Evolutionary conservation across 1,140 invertebrate species (phyloP).

Genomic region (Drosophila murphyi): DNA sequence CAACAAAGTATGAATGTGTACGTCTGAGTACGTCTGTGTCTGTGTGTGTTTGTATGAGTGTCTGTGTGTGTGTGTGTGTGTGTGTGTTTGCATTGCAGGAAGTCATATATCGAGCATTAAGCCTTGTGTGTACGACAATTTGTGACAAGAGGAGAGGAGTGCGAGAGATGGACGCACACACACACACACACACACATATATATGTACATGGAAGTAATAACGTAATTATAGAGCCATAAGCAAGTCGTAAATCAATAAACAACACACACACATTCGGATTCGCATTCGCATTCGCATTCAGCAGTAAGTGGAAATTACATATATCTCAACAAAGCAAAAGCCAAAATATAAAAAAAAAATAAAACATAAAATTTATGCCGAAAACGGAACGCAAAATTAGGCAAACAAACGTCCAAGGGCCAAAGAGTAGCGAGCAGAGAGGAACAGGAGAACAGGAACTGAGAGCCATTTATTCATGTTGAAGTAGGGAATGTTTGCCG

Average conservation of each 20-base stretch:
- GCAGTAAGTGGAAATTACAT: conserved; percentile 38
- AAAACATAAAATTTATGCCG: conserved; percentile 4
- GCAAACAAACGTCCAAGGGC: conserved; percentile 11
- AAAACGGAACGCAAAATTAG: conserved; percentile 6
- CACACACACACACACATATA: not conserved
- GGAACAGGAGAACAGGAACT: conserved; percentile 70
- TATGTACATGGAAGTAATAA: conserved; percentile 60
- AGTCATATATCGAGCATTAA: conserved; percentile 58
- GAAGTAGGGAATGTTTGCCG: conserved; percentile 12
- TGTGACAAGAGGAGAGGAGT: conserved; percentile 12
- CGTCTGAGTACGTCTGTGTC: no score
- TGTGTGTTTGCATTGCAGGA: conserved; percentile 11
- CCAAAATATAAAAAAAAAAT: conserved; percentile 23
- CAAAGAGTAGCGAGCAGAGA: conserved; percentile 2
- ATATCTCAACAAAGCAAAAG: conserved; percentile 27
- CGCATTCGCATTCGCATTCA: conserved; percentile 6
- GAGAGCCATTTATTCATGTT: conserved; percentile 59
- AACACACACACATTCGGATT: conserved; percentile 9
- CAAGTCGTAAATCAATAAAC: conserved; percentile 76
- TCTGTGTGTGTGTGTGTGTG: not conserved
- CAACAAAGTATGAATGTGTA: no score
- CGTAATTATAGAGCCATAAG: conserved; percentile 75
- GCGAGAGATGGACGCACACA: not conserved
- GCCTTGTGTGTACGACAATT: conserved; percentile 61
- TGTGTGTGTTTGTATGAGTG: no score